phyloP scores from a whole-genome alignment of 2,113 vertebrate species.

The Urocitellus parryii region DNA sequence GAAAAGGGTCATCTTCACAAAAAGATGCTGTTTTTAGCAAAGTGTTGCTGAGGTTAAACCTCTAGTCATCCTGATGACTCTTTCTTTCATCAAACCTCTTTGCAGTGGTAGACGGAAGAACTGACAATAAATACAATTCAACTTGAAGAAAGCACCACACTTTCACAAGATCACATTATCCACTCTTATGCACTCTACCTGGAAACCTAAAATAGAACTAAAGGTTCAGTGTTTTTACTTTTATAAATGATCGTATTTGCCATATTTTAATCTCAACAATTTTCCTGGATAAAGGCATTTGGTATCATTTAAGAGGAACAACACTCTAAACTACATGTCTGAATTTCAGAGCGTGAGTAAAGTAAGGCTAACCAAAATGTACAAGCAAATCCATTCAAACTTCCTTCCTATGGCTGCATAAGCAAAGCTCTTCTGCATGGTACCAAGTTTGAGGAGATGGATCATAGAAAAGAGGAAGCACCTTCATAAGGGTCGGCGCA shows the following conservation, averaged over 20 bases:
- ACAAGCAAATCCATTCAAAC: slow-evolving; percentile 12
- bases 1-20: neutral
- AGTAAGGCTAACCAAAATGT: slow-evolving; percentile 41
- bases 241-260: neutral
- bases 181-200: neutral
- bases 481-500: neutral
- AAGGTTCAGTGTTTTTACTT: slow-evolving; percentile 14
- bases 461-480: slow-evolving; percentile 8
- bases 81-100: neutral
- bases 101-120: neutral
- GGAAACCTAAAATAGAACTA: neutral
- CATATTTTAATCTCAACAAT: neutral
- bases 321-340: neutral
- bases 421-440: slow-evolving; percentile 8
- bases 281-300: neutral
- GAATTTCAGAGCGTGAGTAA: slow-evolving; percentile 31
- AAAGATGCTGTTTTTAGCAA: slow-evolving; percentile 2
- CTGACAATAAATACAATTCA: neutral
- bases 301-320: neutral
- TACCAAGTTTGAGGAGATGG: slow-evolving; percentile 8
- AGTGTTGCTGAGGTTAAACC: neutral
- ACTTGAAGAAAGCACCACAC: neutral
- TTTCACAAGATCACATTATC: neutral
- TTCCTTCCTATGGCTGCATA: slow-evolving; percentile 59
- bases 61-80: neutral